Conservation (phyloP, 1,140 invertebrate genomes). For the Spodoptera frugiperda region DNA sequence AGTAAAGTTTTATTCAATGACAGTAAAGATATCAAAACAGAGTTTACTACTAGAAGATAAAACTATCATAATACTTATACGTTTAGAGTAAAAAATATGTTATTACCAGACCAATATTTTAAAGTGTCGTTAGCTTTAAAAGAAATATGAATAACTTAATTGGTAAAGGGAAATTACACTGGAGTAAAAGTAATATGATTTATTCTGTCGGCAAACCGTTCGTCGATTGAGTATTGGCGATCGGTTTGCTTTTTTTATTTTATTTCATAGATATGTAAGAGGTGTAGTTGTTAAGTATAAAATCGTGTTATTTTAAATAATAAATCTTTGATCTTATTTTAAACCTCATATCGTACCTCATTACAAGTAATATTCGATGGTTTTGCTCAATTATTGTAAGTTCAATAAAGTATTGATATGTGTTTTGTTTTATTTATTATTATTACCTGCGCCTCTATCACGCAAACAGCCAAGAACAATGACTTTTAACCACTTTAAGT, state of each 20-base stretch:
- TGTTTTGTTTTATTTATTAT: slow-evolving; percentile 40
- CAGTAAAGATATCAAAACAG: too few species aligned
- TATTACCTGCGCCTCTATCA: neutral
- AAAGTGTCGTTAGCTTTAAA: too few species aligned
- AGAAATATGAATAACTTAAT: too few species aligned
- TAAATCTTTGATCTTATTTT: neutral
- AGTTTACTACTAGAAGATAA: too few species aligned
- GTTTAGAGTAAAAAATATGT: too few species aligned
- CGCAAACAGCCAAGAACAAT: neutral
- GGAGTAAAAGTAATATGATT: too few species aligned
- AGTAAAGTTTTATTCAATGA: too few species aligned
- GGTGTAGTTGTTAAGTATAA: neutral
- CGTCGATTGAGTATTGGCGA: neutral
- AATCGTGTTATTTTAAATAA: neutral
- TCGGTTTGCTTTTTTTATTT: neutral
- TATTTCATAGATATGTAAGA: neutral
- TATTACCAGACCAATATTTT: too few species aligned
- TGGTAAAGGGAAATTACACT: too few species aligned
- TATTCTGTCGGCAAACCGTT: neutral
- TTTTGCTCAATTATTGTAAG: neutral
- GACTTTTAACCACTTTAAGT: slow-evolving; percentile 18
- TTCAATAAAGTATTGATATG: neutral
- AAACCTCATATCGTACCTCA: slow-evolving; percentile 9
- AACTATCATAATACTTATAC: too few species aligned
- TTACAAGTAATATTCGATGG: neutral